phyloP scores from a whole-genome alignment of 2,888 invertebrate genomes.

The Chrysolina americana region DNA sequence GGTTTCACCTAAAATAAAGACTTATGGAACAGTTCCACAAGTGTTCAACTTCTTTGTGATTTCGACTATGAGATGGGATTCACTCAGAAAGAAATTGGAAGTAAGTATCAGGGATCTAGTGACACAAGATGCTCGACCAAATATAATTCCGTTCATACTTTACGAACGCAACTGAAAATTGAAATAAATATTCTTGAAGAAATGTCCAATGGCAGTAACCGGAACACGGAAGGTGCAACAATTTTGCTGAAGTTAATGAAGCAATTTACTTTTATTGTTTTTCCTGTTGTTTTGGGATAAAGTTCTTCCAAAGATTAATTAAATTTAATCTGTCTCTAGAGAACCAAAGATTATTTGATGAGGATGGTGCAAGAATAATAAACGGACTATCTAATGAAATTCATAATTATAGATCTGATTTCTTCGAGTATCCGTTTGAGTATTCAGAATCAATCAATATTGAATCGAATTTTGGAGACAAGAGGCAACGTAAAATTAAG shows the following conservation, averaged over 20 bases:
- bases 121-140: too few relatives aligned
- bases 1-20: too few relatives aligned
- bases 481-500: too few relatives aligned
- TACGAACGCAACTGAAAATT: neutral
- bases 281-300: neutral
- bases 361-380: neutral
- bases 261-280: conserved; percentile 54
- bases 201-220: too few relatives aligned
- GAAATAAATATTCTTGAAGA: conserved; percentile 19
- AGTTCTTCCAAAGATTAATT: neutral
- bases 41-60: too few relatives aligned
- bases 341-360: too few relatives aligned
- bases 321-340: neutral
- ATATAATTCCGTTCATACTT: too few relatives aligned
- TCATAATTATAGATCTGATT: neutral
- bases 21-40: too few relatives aligned
- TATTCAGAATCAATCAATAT: neutral
- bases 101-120: too few relatives aligned
- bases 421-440: neutral
- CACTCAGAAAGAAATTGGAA: too few relatives aligned
- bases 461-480: too few relatives aligned
- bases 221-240: conserved; percentile 4
- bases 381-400: neutral
- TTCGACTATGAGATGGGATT: too few relatives aligned
- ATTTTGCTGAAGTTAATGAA: conserved; percentile 15